Percentiles rank a stretch among this genome's conserved stretches.
Evolutionary conservation across 1,140 invertebrate species (phyloP).

Genomic region (Andricus grossulariae): DNA sequence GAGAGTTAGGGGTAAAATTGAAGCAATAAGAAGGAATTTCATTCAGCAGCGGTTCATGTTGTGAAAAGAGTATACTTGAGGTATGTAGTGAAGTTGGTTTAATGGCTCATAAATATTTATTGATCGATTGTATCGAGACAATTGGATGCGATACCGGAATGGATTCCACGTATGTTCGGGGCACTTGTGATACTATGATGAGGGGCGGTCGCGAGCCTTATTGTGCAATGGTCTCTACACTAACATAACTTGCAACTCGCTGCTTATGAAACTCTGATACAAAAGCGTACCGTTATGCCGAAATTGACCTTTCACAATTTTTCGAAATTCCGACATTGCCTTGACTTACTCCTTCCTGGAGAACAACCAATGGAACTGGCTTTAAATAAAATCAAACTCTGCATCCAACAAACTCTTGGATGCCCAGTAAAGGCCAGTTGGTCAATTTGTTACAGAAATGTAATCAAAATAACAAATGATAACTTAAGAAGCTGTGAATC

Average conservation of each 20-base stretch:
- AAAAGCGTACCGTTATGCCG: slow-evolving; percentile 26
- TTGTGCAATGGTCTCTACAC: slow-evolving; percentile 45
- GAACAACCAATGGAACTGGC: background rate
- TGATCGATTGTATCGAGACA: slow-evolving; percentile 61
- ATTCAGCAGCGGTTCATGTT: slow-evolving; percentile 29
- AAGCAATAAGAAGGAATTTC: slow-evolving; percentile 28
- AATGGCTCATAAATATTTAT: slow-evolving; percentile 65
- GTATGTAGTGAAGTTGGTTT: slow-evolving; percentile 19
- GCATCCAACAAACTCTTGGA: too few relatives aligned
- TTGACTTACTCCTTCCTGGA: slow-evolving; percentile 19
- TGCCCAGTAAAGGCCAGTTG: too few relatives aligned
- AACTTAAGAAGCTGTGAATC: too few relatives aligned
- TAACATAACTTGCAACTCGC: slow-evolving; percentile 5
- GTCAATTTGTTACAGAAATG: too few relatives aligned
- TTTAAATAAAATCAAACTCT: background rate
- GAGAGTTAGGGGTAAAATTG: background rate
- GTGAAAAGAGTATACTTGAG: slow-evolving; percentile 5
- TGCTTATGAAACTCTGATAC: slow-evolving; percentile 30
- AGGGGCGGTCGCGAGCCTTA: slow-evolving; percentile 29
- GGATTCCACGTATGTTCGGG: slow-evolving; percentile 45
- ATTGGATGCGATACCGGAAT: slow-evolving; percentile 58
- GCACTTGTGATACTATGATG: slow-evolving; percentile 35
- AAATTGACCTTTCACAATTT: slow-evolving; percentile 24
- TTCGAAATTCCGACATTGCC: slow-evolving; percentile 19
- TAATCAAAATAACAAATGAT: too few relatives aligned